These are phyloP conservation scores for Pomacea maculata DNA, from an alignment of 1,140 invertebrate species.

Conservation along the genomic window DNA sequence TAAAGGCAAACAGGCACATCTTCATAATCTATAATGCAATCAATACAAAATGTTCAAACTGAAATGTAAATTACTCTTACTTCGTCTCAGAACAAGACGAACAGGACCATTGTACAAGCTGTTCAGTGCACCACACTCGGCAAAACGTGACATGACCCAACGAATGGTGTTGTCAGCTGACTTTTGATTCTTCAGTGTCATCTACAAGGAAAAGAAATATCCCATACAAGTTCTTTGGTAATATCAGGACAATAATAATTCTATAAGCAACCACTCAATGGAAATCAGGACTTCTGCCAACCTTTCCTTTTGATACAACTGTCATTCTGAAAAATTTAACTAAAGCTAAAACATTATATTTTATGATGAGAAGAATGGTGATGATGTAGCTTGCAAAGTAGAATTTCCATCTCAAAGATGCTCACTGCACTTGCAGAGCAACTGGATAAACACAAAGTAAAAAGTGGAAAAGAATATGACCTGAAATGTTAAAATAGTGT, in stretches of 20 bases:
- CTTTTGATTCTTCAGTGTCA: conserved; percentile 63
- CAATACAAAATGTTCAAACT: too few species aligned
- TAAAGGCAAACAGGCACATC: too few species aligned
- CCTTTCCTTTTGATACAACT: neutral
- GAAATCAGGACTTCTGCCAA: neutral
- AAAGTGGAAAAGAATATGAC: too few species aligned
- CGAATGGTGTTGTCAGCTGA: conserved; percentile 56
- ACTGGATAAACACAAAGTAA: too few species aligned
- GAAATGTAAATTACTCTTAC: conserved; percentile 62
- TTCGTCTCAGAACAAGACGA: conserved; percentile 85
- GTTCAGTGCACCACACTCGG: conserved; percentile 66
- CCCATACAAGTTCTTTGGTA: neutral
- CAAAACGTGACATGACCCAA: conserved; percentile 62
- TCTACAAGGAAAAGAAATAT: conserved; percentile 39
- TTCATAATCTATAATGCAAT: too few species aligned
- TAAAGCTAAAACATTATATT: neutral
- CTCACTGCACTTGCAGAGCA: too few species aligned
- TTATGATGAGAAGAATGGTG: neutral
- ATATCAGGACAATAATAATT: too few species aligned
- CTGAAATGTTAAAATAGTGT: too few species aligned
- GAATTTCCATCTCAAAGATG: too few species aligned
- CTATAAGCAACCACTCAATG: neutral
- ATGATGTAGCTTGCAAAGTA: too few species aligned
- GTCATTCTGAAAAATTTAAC: neutral
- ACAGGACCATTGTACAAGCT: conserved; percentile 92